Evolutionary conservation across 2,113 vertebrate genomes (phyloP).

Genomic region (Gadus chalcogrammus): DNA sequence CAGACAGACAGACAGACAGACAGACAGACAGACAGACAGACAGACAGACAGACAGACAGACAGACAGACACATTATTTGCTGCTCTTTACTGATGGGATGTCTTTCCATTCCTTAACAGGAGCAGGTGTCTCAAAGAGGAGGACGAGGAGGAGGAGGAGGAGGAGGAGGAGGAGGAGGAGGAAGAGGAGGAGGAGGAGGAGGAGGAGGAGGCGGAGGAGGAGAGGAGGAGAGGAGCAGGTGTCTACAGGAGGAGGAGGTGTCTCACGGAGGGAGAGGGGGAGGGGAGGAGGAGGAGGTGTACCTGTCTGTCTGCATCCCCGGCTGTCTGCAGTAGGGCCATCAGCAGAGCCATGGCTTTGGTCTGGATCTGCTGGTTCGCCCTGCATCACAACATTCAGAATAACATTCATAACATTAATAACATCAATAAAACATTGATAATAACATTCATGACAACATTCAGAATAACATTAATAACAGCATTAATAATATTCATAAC

Average conservation of each 20-base stretch:
- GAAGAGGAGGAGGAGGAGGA: background rate
- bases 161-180: background rate
- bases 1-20: background rate
- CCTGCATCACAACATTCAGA: constrained; percentile 60
- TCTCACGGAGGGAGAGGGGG: background rate
- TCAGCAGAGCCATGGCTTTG: constrained; percentile 95
- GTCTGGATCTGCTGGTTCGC: constrained; percentile 89
- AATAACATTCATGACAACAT: background rate
- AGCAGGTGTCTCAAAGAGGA: too few species aligned
- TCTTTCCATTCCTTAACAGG: too few species aligned
- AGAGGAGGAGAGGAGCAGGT: background rate
- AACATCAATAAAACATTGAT: background rate
- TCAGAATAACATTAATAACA: background rate
- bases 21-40: constrained; percentile 1
- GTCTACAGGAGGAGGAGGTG: background rate
- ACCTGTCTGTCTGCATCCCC: constrained; percentile 78
- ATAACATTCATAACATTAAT: background rate
- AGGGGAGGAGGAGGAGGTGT: background rate
- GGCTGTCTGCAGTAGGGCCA: constrained; percentile 86
- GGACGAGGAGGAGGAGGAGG: background rate
- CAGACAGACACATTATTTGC: too few species aligned
- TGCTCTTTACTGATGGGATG: too few species aligned
- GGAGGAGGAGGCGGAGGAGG: background rate
- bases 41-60: too few species aligned
- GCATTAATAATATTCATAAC: background rate